Evolutionary conservation across 2,113 vertebrate genomes (phyloP).

Genomic region (Sitta europaea): DNA sequence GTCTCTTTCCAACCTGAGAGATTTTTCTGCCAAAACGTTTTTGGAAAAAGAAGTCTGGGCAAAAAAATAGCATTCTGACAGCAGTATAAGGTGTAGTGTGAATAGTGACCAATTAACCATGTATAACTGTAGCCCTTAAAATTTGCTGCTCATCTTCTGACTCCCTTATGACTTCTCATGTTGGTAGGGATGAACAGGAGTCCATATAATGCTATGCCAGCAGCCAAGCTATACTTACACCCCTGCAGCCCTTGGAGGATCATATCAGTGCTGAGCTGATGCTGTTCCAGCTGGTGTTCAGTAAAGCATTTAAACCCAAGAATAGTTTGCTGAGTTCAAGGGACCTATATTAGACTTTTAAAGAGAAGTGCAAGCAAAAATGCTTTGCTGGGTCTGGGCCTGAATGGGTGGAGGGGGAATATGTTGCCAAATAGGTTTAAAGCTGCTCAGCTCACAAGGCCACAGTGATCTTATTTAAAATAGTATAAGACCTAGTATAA

Average conservation of each 20-base stretch:
- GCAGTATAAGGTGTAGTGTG: not conserved
- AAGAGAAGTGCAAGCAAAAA: not conserved
- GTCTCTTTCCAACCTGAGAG: not conserved
- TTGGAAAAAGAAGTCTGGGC: not conserved
- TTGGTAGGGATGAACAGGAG: not conserved
- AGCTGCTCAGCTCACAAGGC: not conserved
- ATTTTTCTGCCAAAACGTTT: constrained; percentile 4
- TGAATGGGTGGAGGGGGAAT: not conserved
- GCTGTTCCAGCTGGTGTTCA: not conserved
- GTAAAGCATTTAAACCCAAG: not conserved
- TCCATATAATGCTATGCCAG: not conserved
- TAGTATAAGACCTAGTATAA: not conserved
- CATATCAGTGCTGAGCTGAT: not conserved
- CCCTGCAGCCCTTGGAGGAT: not conserved
- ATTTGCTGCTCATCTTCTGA: not conserved
- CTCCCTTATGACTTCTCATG: not conserved
- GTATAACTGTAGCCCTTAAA: not conserved
- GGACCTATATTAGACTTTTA: not conserved
- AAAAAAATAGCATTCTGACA: not conserved
- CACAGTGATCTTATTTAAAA: not conserved
- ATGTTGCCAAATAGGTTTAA: not conserved
- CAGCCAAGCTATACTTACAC: not conserved
- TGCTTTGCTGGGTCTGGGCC: not conserved
- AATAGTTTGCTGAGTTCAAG: not conserved
- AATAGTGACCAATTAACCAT: not conserved